Evolutionary conservation across 2,888 invertebrate genomes (phyloP), one percentile per base, ranked within the genome.

Genomic region (Andrena bucephala): DNA sequence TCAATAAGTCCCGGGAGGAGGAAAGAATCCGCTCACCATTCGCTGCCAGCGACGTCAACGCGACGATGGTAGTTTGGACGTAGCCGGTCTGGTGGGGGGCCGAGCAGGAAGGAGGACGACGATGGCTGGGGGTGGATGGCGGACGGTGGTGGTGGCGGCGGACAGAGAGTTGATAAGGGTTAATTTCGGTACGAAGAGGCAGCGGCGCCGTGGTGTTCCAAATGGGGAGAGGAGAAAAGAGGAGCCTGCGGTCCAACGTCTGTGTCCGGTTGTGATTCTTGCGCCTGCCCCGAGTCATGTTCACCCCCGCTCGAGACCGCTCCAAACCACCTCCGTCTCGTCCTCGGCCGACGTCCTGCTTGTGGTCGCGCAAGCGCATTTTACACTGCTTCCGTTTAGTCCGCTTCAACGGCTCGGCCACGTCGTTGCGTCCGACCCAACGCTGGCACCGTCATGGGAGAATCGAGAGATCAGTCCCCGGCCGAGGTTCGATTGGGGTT

Each of bases 91-190:
- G 31, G 27, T 73, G 85, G 84, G 85, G 66, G 82, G 81, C 33
- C 36, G 10, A 33, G 50, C 62, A 52, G 74, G 74, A 63, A 81
- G 76, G 75, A 83, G 79, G 60, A 76, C 42, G 73, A 65, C 75
- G 59, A 73, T 57, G 70, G 67, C 50, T 72, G 76, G 81, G 78
- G 84, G 81, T 81, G 81, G 77, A 67, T 72, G 77, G 76, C 24
- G 59, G 69, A 24, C 24, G 72, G 70, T 52, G 76, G 68, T 76
- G 67, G 69, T 82, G 77, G 74, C 66, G 86, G 81, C 80, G 74
- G 86, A 83, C 86, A 84, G 75, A 81, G 85, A 84, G 92, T 94
- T 94, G 94, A 94, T 94, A 94, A 94, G 94, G 94, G 94, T 94
- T 94, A 94, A 94, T 94, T 94, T 94, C 93, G 93, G 92, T 16